phyloP scores from a whole-genome alignment of 2,888 invertebrate species.

The Linyphia triangularis region DNA sequence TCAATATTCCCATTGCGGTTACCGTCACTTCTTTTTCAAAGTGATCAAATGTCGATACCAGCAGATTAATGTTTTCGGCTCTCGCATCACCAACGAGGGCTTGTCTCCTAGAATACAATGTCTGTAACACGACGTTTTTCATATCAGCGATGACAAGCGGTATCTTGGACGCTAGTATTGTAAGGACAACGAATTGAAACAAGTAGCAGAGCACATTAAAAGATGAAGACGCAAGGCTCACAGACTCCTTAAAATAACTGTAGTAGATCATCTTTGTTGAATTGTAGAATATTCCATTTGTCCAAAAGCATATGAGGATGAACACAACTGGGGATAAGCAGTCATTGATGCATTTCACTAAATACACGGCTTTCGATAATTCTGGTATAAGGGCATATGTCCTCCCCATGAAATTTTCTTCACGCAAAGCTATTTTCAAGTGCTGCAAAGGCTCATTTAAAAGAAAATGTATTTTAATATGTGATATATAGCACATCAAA shows the following conservation, averaged over 20 bases:
- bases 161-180: constrained; percentile 5
- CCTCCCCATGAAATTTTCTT: neutral
- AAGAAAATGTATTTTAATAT: neutral
- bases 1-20: constrained; percentile 3
- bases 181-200: neutral
- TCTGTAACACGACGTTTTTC: neutral
- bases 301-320: constrained; percentile 5
- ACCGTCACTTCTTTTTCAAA: constrained; percentile 11
- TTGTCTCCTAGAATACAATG: neutral
- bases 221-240: neutral
- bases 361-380: neutral
- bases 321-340: neutral
- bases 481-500: neutral
- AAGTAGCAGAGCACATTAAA: neutral
- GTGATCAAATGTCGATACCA: constrained; percentile 10
- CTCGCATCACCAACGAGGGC: neutral
- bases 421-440: neutral
- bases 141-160: neutral
- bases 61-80: neutral
- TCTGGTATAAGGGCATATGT: neutral
- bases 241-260: neutral
- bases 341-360: neutral
- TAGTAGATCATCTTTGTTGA: neutral
- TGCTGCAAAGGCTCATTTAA: neutral
- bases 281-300: constrained; percentile 1